phyloP scores from a whole-genome alignment of 2,113 vertebrate genomes.

The Bubo bubo region DNA sequence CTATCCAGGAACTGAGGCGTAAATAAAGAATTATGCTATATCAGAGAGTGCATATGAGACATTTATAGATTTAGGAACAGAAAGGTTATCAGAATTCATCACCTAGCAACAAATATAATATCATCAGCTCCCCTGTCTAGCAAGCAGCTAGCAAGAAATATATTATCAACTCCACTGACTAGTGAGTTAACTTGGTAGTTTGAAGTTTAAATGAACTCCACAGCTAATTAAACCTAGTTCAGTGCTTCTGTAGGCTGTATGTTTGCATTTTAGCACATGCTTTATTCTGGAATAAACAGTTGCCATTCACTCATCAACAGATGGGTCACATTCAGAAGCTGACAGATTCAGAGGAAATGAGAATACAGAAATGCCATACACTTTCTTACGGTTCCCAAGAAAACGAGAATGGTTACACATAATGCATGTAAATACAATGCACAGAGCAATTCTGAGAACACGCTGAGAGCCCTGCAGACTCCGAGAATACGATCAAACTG shows the following conservation, averaged over 20 bases:
- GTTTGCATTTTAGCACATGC: background rate
- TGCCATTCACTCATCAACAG: constrained; percentile 33
- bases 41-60: background rate
- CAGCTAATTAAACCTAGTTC: constrained; percentile 39
- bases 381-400: background rate
- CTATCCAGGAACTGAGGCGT: background rate
- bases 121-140: constrained; percentile 7
- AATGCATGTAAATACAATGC: background rate
- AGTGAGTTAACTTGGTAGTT: constrained; percentile 10
- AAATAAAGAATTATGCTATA: background rate
- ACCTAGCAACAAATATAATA: constrained; percentile 4
- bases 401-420: background rate
- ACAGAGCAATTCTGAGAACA: background rate
- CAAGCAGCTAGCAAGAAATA: background rate
- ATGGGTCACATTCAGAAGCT: constrained; percentile 2
- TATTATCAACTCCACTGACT: background rate
- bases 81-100: constrained; percentile 39
- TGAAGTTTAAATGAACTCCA: constrained; percentile 31
- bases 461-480: background rate
- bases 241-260: background rate
- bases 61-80: background rate
- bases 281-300: constrained; percentile 33
- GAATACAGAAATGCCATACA: background rate
- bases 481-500: background rate
- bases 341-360: background rate